phyloP scores from a whole-genome alignment of 2,797 vertebrate species.

The Knipowitschia caucasica region DNA sequence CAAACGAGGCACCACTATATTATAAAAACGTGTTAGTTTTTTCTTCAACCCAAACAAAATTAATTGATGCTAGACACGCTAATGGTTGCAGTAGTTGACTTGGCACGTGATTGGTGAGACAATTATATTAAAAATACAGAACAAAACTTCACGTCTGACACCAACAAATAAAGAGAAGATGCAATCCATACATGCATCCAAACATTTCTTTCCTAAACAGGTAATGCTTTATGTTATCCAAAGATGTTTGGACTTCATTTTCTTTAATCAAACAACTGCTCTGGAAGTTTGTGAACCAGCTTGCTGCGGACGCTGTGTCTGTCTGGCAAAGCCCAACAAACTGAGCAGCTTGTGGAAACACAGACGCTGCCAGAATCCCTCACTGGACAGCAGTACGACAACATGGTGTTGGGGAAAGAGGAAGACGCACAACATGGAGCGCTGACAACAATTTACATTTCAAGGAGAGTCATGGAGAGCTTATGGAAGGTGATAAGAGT shows the following conservation, averaged over 20 bases:
- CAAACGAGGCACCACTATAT: no score
- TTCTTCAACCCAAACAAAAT: no score
- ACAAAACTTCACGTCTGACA: no score
- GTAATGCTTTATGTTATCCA: neutral
- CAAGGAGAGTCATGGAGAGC: neutral
- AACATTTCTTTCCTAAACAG: neutral
- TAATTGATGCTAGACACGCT: no score
- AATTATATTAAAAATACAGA: no score
- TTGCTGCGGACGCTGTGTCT: conserved; percentile 19
- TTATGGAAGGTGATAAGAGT: neutral
- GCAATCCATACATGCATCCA: no score
- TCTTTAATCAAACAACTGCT: neutral
- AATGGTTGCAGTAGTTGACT: no score
- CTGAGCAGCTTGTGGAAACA: conserved; percentile 56
- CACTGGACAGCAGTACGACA: conserved; percentile 43
- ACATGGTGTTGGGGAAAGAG: conserved; percentile 54
- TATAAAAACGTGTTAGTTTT: no score
- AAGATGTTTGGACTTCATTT: neutral
- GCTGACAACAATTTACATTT: neutral
- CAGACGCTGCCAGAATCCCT: conserved; percentile 47
- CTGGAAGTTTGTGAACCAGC: conserved; percentile 12
- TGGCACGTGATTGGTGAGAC: no score
- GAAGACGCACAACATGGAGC: conserved; percentile 4
- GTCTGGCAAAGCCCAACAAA: conserved; percentile 46
- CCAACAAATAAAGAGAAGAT: no score